Evolutionary conservation across 2,888 invertebrate species (phyloP).

Genomic region (Drosophila algonquin): DNA sequence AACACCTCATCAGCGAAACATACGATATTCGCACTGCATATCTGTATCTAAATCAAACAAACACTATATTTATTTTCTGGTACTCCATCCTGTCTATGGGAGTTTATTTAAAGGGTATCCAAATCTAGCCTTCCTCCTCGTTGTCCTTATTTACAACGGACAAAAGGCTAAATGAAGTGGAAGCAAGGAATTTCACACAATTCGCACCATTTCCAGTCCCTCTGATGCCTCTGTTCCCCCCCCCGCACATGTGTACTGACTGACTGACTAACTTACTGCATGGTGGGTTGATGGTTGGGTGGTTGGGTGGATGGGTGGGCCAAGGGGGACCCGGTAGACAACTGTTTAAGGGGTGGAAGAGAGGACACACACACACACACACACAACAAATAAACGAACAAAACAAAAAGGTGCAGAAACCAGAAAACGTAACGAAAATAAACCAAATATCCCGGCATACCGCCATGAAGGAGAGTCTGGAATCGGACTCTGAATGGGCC

Average conservation of each 20-base stretch:
- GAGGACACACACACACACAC: slow-evolving; percentile 32
- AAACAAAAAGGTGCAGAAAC: slow-evolving; percentile 29
- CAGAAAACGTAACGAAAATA: slow-evolving; percentile 41
- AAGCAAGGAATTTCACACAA: slow-evolving; percentile 76
- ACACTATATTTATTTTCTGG: not conserved
- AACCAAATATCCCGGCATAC: slow-evolving; percentile 21
- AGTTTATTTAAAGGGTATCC: not conserved
- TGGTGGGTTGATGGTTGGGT: not conserved
- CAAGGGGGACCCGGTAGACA: slow-evolving; percentile 27
- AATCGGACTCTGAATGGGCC: not conserved
- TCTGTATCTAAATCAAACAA: too few species aligned
- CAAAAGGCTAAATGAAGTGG: slow-evolving; percentile 76
- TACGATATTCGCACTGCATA: too few species aligned
- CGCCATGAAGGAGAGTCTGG: not conserved
- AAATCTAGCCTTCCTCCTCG: not conserved
- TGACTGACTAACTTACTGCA: slow-evolving; percentile 17
- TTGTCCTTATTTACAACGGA: slow-evolving; percentile 39
- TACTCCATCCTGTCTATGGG: not conserved
- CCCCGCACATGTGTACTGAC: slow-evolving; percentile 26
- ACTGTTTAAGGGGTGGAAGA: not conserved
- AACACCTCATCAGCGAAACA: too few species aligned
- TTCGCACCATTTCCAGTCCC: slow-evolving; percentile 45
- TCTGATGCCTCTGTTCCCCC: too few species aligned
- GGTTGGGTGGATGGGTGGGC: not conserved
- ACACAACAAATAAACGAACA: slow-evolving; percentile 64